phyloP scores from a whole-genome alignment of 2,797 vertebrate species.

The Molossus alvarezi region DNA sequence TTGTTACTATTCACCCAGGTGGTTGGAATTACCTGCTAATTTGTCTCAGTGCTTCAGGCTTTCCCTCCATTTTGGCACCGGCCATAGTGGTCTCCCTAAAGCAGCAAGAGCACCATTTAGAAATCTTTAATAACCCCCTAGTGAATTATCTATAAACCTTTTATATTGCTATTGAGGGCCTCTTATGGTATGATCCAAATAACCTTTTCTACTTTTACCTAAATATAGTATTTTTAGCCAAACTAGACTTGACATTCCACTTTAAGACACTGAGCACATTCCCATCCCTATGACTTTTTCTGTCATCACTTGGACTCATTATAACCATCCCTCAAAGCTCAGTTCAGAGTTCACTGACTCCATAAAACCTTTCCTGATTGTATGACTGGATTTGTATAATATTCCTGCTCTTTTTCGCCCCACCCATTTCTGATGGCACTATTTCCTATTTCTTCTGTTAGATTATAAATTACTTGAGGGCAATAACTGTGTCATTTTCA shows the following conservation, averaged over 20 bases:
- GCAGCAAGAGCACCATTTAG: not conserved
- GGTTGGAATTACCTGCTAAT: not conserved
- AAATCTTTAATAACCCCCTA: not conserved
- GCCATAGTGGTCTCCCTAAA: not conserved
- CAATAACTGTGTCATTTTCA: constrained; percentile 12
- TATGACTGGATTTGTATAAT: not conserved
- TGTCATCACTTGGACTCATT: not conserved
- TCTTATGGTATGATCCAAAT: not conserved
- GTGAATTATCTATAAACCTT: not conserved
- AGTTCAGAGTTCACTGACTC: not conserved
- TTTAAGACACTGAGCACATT: not conserved
- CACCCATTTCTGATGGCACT: not conserved
- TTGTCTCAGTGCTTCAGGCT: not conserved
- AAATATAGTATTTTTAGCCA: not conserved
- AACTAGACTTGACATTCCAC: not conserved
- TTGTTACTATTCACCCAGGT: not conserved
- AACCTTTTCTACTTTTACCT: not conserved
- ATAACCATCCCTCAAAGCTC: not conserved
- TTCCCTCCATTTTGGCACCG: not conserved
- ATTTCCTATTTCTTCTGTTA: constrained; percentile 14
- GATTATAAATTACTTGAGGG: constrained; percentile 5
- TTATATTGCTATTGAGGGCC: not conserved
- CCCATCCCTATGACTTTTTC: not conserved
- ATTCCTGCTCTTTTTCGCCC: not conserved
- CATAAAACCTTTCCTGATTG: not conserved